Evolutionary conservation across 2,113 vertebrate species (phyloP).

Genomic region (Chelonoidis abingdonii): DNA sequence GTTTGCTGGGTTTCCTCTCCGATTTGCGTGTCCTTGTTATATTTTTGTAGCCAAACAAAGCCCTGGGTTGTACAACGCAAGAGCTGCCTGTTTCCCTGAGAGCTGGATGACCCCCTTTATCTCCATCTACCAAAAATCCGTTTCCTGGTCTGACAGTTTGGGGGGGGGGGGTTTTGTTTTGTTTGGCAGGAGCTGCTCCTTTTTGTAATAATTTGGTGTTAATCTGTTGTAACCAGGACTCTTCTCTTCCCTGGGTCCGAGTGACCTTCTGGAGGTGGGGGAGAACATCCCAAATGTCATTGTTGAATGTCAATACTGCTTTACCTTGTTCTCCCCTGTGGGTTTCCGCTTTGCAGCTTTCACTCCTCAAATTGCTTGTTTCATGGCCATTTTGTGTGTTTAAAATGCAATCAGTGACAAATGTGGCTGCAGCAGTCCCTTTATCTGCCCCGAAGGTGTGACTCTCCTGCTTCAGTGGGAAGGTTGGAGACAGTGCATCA

Average conservation of each 20-base stretch:
- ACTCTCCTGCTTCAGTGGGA: neutral
- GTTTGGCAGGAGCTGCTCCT: neutral
- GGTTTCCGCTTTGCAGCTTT: neutral
- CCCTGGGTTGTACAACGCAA: neutral
- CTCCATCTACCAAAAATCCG: neutral
- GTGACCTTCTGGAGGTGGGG: neutral
- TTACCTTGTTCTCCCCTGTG: too few relatives aligned
- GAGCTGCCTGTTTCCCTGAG: neutral
- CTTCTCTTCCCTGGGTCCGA: neutral
- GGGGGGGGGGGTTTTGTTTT: neutral
- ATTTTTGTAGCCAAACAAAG: neutral
- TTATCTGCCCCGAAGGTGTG: neutral
- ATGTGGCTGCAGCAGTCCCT: neutral
- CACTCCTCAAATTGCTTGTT: neutral
- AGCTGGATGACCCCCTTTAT: neutral
- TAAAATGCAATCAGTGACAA: neutral
- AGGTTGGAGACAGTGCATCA: neutral
- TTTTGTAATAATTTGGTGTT: neutral
- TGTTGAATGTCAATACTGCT: neutral
- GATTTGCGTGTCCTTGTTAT: neutral
- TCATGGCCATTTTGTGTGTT: neutral
- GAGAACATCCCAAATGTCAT: neutral
- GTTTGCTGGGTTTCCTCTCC: constrained; percentile 65
- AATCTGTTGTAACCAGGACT: neutral
- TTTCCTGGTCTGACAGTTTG: neutral